A percentile compares a stretch with the other conserved stretches of the same genome.
Evolutionary conservation across 2,797 vertebrate species (phyloP).

Genomic region (Moxostoma hubbsi): DNA sequence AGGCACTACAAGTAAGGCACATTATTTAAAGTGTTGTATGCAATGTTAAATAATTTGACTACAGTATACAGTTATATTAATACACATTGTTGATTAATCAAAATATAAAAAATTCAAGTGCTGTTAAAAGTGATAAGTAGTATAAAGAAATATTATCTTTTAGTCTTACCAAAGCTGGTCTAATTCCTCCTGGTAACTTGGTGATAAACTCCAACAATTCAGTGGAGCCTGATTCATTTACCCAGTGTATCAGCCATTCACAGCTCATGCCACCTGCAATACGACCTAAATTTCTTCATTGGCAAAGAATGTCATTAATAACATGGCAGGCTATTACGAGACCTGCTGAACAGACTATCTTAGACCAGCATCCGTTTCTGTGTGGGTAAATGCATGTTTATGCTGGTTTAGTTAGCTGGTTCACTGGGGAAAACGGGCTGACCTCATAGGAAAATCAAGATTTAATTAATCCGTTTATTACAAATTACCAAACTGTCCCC

Average conservation of each 20-base stretch:
- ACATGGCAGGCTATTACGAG: no score
- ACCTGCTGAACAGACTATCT: no score
- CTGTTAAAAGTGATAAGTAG: neutral
- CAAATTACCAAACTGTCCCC: no score
- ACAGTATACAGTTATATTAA: no score
- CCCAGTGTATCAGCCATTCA: constrained; percentile 78
- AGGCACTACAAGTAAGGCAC: neutral
- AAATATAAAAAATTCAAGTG: constrained; percentile 9
- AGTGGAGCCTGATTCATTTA: constrained; percentile 77
- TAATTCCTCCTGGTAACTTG: constrained; percentile 75
- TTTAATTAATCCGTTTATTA: no score
- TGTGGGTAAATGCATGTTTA: no score
- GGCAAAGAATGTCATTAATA: neutral
- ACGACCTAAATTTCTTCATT: constrained; percentile 79
- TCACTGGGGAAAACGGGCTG: no score
- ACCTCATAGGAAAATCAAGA: no score
- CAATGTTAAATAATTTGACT: neutral
- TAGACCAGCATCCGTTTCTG: no score
- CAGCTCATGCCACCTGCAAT: constrained; percentile 85
- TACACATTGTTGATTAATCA: neutral
- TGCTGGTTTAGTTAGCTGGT: no score
- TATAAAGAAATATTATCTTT: constrained; percentile 14
- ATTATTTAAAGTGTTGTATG: neutral
- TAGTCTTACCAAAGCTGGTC: constrained; percentile 83
- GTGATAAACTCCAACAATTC: constrained; percentile 81